These are phyloP conservation scores for Gisinianus flammeolus DNA, from an alignment of 2,888 invertebrate genomes.

Conservation along the genomic window DNA sequence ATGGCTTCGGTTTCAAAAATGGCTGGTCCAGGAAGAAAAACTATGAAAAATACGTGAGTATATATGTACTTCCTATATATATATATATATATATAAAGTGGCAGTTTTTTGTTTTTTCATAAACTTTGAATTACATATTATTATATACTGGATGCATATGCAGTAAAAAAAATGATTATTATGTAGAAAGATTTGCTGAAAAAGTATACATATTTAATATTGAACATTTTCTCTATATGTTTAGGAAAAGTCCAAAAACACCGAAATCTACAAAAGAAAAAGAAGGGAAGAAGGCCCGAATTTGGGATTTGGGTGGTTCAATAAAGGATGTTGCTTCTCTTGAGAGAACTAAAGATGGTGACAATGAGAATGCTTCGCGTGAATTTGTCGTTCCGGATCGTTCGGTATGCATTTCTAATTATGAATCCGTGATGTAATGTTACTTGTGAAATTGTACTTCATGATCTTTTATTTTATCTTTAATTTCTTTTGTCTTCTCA, in stretches of 20 bases:
- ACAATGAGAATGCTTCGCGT: slow-evolving; percentile 61
- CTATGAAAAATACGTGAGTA: slow-evolving; percentile 38
- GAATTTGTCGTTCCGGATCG: slow-evolving; percentile 68
- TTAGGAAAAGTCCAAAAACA: slow-evolving; percentile 66
- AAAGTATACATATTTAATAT: too few relatives aligned
- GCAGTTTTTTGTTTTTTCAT: too few relatives aligned
- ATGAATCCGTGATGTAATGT: not conserved
- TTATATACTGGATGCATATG: too few relatives aligned
- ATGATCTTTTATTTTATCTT: not conserved
- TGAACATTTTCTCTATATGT: slow-evolving; percentile 37
- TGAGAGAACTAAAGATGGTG: slow-evolving; percentile 60
- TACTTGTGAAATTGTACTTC: not conserved
- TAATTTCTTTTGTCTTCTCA: not conserved
- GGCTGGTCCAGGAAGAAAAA: slow-evolving; percentile 11
- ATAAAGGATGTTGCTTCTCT: slow-evolving; percentile 46
- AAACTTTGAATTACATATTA: too few relatives aligned
- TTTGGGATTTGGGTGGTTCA: slow-evolving; percentile 80
- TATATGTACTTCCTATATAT: not conserved
- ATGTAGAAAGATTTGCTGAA: too few relatives aligned
- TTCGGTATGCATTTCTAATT: slow-evolving; percentile 64
- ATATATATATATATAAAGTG: not conserved
- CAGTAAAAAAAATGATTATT: too few relatives aligned
- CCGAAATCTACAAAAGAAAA: slow-evolving; percentile 63
- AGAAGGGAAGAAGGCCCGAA: slow-evolving; percentile 84
- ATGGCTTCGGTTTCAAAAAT: not conserved